Evolutionary conservation across 2,797 vertebrate genomes (phyloP).

Genomic region (Ctenopoma multispine): DNA sequence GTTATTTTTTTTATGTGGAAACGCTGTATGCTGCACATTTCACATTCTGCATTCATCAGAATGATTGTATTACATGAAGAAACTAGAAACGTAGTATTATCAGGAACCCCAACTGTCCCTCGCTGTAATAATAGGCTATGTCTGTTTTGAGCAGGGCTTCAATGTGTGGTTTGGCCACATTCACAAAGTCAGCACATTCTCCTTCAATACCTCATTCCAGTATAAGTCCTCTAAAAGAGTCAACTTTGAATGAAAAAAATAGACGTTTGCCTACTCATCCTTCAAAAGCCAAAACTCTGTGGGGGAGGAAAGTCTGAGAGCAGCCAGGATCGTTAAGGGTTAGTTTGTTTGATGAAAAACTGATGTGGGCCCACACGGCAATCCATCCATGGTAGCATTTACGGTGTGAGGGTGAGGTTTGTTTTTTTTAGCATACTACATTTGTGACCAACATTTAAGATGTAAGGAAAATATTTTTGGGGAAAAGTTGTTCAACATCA

Average conservation of each 20-base stretch:
- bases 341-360: slow-evolving; percentile 16
- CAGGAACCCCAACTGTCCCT: slow-evolving; percentile 26
- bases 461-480: too few species aligned
- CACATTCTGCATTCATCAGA: slow-evolving; percentile 23
- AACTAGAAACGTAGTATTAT: slow-evolving; percentile 25
- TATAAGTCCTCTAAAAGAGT: slow-evolving; percentile 49
- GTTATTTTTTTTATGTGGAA: neutral
- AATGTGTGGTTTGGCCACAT: slow-evolving; percentile 69
- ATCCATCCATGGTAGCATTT: too few species aligned
- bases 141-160: slow-evolving; percentile 52
- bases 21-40: slow-evolving; percentile 29
- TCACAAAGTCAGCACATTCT: slow-evolving; percentile 70
- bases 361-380: neutral
- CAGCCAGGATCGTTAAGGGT: neutral
- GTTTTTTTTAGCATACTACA: too few species aligned
- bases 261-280: slow-evolving; percentile 31
- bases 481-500: too few species aligned
- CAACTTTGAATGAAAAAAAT: slow-evolving; percentile 62
- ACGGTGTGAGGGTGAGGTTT: too few species aligned
- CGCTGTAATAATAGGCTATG: slow-evolving; percentile 60
- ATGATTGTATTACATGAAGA: slow-evolving; percentile 34
- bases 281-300: too few species aligned
- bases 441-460: too few species aligned
- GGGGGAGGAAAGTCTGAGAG: slow-evolving; percentile 8
- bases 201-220: slow-evolving; percentile 42